These are phyloP conservation scores for Chaetophractus vellerosus DNA, from an alignment of 2,797 vertebrate species.

Conservation along the genomic window DNA sequence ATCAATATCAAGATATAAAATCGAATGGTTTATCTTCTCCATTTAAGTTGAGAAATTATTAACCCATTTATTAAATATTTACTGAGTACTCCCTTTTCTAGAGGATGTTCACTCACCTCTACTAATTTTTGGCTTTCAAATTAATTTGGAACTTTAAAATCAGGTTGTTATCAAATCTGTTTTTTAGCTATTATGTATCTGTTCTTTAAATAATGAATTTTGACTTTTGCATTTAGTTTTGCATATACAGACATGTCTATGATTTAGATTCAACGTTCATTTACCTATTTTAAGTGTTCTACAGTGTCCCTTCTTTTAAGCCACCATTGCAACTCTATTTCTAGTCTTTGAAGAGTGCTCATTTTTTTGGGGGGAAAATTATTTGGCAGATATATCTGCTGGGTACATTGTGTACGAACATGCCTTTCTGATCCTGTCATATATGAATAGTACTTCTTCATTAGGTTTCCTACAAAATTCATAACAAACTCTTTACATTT, in stretches of 20 bases:
- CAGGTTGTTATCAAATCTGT: background rate
- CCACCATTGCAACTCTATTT: background rate
- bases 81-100: background rate
- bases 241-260: background rate
- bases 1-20: background rate
- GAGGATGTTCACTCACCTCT: background rate
- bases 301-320: background rate
- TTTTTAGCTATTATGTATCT: background rate
- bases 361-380: background rate
- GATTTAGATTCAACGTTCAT: background rate
- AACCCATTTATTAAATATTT: background rate
- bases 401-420: background rate
- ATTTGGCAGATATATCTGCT: too few species aligned
- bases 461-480: background rate
- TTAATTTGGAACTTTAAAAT: background rate
- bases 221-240: background rate
- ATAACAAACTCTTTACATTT: background rate
- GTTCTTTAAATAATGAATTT: background rate
- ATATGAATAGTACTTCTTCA: background rate
- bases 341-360: background rate
- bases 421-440: background rate
- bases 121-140: background rate
- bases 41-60: background rate
- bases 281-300: too few species aligned
- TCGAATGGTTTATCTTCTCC: background rate